phyloP scores from a whole-genome alignment of 2,113 vertebrate species.

The Calyptomena viridis region DNA sequence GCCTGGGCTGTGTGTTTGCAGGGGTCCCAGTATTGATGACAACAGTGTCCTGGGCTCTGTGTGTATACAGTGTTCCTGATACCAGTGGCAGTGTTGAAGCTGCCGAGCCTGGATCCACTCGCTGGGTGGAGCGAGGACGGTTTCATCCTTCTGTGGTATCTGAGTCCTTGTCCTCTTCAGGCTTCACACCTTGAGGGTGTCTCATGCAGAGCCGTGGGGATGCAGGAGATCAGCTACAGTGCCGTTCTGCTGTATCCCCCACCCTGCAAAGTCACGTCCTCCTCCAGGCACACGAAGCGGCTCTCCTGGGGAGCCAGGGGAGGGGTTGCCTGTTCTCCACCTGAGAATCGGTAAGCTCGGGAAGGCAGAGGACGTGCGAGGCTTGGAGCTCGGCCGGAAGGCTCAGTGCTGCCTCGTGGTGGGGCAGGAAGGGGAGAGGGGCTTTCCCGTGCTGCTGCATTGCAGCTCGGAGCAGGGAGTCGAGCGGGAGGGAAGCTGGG shows the following conservation, averaged over 20 bases:
- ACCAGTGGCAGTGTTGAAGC: background rate
- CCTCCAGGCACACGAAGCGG: background rate
- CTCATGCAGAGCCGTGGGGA: background rate
- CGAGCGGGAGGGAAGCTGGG: background rate
- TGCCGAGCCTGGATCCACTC: background rate
- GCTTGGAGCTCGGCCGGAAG: rapidly evolving
- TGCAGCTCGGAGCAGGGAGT: constrained; percentile 28
- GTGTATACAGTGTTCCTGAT: background rate
- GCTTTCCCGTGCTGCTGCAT: constrained; percentile 38
- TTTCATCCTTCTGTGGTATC: background rate
- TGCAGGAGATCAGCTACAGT: rapidly evolving
- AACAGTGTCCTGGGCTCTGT: background rate
- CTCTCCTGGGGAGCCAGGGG: background rate
- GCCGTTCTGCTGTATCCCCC: rapidly evolving
- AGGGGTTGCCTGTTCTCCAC: background rate
- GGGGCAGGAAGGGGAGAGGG: background rate
- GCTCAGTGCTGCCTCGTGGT: rapidly evolving
- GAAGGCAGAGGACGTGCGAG: background rate
- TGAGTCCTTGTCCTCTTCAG: background rate
- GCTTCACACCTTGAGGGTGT: background rate
- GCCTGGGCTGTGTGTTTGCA: background rate
- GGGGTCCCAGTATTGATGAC: background rate
- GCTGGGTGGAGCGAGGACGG: background rate
- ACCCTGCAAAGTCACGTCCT: background rate
- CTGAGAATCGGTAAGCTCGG: background rate